phyloP scores from a whole-genome alignment of 2,888 invertebrate species.

The Drosophila macrothrix region DNA sequence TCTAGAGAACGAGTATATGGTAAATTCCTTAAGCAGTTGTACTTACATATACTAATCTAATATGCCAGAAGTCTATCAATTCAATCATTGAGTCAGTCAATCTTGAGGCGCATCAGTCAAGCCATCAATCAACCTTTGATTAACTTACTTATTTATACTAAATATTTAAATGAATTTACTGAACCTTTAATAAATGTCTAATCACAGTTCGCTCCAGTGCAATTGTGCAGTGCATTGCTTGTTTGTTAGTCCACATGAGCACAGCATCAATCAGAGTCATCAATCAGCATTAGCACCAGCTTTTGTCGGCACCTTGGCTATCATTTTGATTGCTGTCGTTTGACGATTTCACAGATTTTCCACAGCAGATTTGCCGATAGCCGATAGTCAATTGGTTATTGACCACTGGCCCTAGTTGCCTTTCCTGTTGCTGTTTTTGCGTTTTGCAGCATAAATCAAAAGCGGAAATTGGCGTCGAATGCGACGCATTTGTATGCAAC shows the following conservation, averaged over 20 bases:
- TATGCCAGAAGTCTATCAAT: neutral
- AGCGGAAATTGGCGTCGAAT: slow-evolving; percentile 65
- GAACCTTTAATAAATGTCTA: neutral
- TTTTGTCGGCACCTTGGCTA: slow-evolving; percentile 31
- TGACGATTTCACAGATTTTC: slow-evolving; percentile 32
- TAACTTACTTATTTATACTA: neutral
- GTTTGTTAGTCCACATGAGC: slow-evolving; percentile 1
- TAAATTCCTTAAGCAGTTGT: neutral
- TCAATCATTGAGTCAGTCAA: neutral
- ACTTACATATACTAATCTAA: neutral
- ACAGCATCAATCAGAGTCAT: slow-evolving; percentile 26
- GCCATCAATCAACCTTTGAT: neutral
- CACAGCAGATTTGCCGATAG: slow-evolving; percentile 16
- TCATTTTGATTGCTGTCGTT: slow-evolving; percentile 38
- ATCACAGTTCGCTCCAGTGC: neutral
- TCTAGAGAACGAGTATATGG: neutral
- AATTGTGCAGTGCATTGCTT: slow-evolving; percentile 15
- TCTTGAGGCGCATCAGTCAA: neutral
- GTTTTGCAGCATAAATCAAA: slow-evolving; percentile 69
- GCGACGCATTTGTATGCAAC: slow-evolving; percentile 57
- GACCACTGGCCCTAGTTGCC: slow-evolving; percentile 3
- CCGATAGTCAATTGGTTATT: slow-evolving; percentile 26
- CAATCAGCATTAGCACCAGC: slow-evolving; percentile 15
- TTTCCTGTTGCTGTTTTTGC: slow-evolving; percentile 1
- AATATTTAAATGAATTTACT: neutral